Conservation (phyloP, 2,888 invertebrate genomes). For the Cactoblastis cactorum region DNA sequence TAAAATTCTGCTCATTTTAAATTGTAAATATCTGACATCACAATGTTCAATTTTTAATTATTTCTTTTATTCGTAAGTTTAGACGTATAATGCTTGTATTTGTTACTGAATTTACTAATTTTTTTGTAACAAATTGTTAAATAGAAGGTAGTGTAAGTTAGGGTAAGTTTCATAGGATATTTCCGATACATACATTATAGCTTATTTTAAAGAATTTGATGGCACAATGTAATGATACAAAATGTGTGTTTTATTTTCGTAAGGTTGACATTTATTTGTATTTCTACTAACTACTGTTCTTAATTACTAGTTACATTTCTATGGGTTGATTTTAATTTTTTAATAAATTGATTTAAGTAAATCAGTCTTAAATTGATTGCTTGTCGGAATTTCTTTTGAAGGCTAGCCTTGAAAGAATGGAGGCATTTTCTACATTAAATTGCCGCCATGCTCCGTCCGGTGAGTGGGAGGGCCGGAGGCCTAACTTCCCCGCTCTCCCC, state of each 20-base stretch:
- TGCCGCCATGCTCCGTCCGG: no score
- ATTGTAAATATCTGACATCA: conserved; percentile 69
- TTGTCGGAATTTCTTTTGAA: neutral
- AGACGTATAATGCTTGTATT: conserved; percentile 43
- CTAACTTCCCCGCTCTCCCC: no score
- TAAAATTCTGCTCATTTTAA: conserved; percentile 36
- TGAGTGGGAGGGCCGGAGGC: no score
- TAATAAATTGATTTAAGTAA: conserved; percentile 64
- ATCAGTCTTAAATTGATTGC: conserved; percentile 21
- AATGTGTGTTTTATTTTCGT: conserved; percentile 48
- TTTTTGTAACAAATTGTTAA: conserved; percentile 62
- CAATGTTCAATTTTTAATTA: conserved; percentile 42
- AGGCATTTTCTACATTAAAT: no score
- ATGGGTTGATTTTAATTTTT: conserved; percentile 71
- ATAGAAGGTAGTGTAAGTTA: conserved; percentile 45
- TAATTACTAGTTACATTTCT: conserved; percentile 64
- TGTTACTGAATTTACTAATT: conserved; percentile 56
- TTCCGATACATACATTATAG: conserved; percentile 37
- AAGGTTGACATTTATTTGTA: conserved; percentile 61
- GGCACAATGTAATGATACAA: conserved; percentile 34
- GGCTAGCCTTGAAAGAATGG: neutral
- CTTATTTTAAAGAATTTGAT: conserved; percentile 33
- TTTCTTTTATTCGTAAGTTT: conserved; percentile 31
- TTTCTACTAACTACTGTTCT: conserved; percentile 59
- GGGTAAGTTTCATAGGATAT: conserved; percentile 42